These are phyloP conservation scores for Solen grandis DNA, from an alignment of 1,140 invertebrate species.

Conservation along the genomic window DNA sequence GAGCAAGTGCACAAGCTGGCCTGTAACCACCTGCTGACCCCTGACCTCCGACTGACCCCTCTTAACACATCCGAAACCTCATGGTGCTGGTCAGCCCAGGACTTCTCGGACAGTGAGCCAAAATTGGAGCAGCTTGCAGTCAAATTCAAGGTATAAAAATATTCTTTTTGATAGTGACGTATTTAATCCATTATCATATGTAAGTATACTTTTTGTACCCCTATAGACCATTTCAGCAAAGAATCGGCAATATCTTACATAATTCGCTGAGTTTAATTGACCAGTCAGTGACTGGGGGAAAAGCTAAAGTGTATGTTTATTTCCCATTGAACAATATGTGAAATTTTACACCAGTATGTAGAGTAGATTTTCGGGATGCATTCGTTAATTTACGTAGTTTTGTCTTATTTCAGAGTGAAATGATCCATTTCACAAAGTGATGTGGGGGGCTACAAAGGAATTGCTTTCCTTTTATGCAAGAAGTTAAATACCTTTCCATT, in stretches of 20 bases:
- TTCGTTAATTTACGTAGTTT: too few species aligned
- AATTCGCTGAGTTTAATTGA: too few species aligned
- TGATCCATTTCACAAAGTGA: not conserved
- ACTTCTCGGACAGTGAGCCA: conserved; percentile 90
- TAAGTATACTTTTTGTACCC: not conserved
- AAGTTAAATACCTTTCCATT: too few species aligned
- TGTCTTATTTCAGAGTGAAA: not conserved
- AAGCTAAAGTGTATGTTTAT: too few species aligned
- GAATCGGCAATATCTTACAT: not conserved
- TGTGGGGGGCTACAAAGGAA: too few species aligned
- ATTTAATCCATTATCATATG: too few species aligned
- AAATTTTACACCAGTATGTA: too few species aligned
- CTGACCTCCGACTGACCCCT: conserved; percentile 73
- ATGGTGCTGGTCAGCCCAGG: conserved; percentile 79
- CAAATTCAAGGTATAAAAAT: conserved; percentile 84
- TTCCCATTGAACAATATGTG: too few species aligned
- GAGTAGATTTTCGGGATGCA: too few species aligned
- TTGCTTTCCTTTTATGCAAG: too few species aligned
- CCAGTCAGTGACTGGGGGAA: too few species aligned
- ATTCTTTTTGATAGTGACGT: not conserved
- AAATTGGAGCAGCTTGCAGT: conserved; percentile 87
- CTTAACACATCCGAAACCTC: conserved; percentile 78
- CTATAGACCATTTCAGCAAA: too few species aligned
- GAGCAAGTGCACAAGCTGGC: conserved; percentile 82
- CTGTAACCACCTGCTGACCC: conserved; percentile 80